These are phyloP conservation scores for Brachypterus glaber DNA, from an alignment of 2,888 invertebrate species.

Conservation along the genomic window DNA sequence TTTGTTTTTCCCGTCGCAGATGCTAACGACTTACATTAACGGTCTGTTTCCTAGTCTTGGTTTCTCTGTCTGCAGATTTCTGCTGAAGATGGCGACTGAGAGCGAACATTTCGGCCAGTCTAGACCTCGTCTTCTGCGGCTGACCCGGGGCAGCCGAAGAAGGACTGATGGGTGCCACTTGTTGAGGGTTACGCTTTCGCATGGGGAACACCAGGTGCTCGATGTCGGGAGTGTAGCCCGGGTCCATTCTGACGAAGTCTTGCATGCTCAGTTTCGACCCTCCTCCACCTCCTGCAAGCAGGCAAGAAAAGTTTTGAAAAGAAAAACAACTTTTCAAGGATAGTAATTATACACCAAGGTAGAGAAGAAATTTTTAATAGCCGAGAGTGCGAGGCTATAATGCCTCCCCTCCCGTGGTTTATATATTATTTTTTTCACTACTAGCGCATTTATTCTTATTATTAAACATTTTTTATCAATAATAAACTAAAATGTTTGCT, in stretches of 20 bases:
- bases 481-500: no score
- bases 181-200: slow-evolving; percentile 38
- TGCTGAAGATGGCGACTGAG: slow-evolving; percentile 40
- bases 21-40: slow-evolving; percentile 36
- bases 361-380: no score
- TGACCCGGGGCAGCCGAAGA: slow-evolving; percentile 23
- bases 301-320: slow-evolving; percentile 27
- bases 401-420: no score
- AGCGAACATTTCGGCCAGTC: slow-evolving; percentile 48
- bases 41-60: slow-evolving; percentile 28
- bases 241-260: slow-evolving; percentile 42
- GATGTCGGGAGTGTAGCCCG: slow-evolving; percentile 45
- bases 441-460: no score
- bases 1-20: no score
- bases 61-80: slow-evolving; percentile 34
- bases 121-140: slow-evolving; percentile 37
- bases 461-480: no score
- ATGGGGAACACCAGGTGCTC: slow-evolving; percentile 49
- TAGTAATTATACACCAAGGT: no score
- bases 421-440: no score
- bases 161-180: slow-evolving; percentile 39
- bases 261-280: slow-evolving; percentile 34
- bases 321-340: neutral
- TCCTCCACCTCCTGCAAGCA: no score
- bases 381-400: no score